Percentiles rank a stretch among this genome's conserved stretches.
Evolutionary conservation across 2,888 invertebrate genomes (phyloP).

Genomic region (Andrena trimmerana): DNA sequence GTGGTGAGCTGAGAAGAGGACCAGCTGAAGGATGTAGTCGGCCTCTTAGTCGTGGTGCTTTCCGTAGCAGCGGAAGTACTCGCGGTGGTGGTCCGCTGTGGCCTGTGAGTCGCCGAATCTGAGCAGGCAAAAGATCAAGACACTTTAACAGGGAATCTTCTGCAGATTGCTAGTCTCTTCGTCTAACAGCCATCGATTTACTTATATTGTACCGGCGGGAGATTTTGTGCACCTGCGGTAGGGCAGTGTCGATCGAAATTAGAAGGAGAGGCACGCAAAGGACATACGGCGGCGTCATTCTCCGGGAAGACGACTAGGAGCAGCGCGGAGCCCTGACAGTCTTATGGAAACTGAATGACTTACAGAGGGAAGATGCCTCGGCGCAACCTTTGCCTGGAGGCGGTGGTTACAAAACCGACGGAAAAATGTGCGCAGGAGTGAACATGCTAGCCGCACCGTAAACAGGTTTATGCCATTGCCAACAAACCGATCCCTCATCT

Average conservation of each 20-base stretch:
- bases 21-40: slow-evolving; percentile 58
- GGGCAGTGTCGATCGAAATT: background rate
- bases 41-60: slow-evolving; percentile 45
- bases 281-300: background rate
- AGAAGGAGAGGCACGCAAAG: background rate
- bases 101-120: slow-evolving; percentile 46
- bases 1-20: slow-evolving; percentile 6
- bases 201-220: slow-evolving; percentile 9
- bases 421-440: slow-evolving; percentile 20
- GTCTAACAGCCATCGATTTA: background rate
- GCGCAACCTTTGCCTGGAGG: slow-evolving; percentile 20
- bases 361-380: slow-evolving; percentile 22
- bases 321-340: background rate
- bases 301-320: background rate
- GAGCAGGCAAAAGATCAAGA: background rate
- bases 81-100: slow-evolving; percentile 38
- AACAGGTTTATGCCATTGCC: slow-evolving; percentile 34
- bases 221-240: background rate
- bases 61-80: slow-evolving; percentile 36
- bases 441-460: background rate
- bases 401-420: slow-evolving; percentile 27
- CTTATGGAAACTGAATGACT: background rate
- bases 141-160: background rate
- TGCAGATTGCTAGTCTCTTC: background rate
- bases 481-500: background rate